A percentile compares a stretch with the other conserved stretches of the same genome.
phyloP scores from a whole-genome alignment of 2,888 invertebrate genomes.

The Endotricha flammealis region DNA sequence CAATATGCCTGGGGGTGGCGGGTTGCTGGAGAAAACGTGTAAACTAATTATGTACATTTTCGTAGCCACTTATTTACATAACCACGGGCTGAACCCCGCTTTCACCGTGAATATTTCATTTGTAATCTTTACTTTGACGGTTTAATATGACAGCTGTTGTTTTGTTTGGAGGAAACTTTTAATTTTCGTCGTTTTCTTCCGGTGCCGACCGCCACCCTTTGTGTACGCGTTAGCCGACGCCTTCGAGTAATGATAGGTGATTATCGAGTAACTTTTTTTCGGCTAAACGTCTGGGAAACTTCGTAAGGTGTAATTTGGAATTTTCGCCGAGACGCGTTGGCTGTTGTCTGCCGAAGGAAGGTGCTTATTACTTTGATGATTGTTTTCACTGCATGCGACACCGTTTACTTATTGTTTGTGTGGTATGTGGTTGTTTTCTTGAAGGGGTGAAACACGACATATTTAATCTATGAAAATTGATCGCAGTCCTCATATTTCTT shows the following conservation, averaged over 20 bases:
- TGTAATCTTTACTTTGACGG: slow-evolving; percentile 75
- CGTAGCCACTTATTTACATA: slow-evolving; percentile 78
- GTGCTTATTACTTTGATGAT: slow-evolving; percentile 61
- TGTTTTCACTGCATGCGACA: slow-evolving; percentile 42
- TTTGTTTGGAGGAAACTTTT: slow-evolving; percentile 75
- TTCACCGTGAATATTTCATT: slow-evolving; percentile 79
- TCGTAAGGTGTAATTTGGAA: slow-evolving; percentile 60
- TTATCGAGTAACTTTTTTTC: slow-evolving; percentile 60
- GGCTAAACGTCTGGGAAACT: slow-evolving; percentile 60
- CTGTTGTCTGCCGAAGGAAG: slow-evolving; percentile 45
- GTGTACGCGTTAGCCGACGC: slow-evolving; percentile 58
- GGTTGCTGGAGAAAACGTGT: slow-evolving; percentile 71
- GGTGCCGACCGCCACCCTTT: slow-evolving; percentile 56
- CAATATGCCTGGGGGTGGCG: slow-evolving; percentile 59
- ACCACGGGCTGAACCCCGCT: slow-evolving; percentile 71
- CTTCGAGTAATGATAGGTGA: slow-evolving; percentile 70
- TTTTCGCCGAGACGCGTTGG: slow-evolving; percentile 50
- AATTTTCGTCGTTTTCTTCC: slow-evolving; percentile 70
- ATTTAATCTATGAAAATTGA: slow-evolving; percentile 19
- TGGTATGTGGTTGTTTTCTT: slow-evolving; percentile 20
- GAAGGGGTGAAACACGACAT: slow-evolving; percentile 16
- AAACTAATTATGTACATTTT: slow-evolving; percentile 79
- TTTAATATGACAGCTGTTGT: slow-evolving; percentile 77
- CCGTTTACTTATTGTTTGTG: slow-evolving; percentile 31
- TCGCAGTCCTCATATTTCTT: slow-evolving; percentile 20